phyloP scores from a whole-genome alignment of 2,797 vertebrate genomes.

The Gadopsis bispinosus region DNA sequence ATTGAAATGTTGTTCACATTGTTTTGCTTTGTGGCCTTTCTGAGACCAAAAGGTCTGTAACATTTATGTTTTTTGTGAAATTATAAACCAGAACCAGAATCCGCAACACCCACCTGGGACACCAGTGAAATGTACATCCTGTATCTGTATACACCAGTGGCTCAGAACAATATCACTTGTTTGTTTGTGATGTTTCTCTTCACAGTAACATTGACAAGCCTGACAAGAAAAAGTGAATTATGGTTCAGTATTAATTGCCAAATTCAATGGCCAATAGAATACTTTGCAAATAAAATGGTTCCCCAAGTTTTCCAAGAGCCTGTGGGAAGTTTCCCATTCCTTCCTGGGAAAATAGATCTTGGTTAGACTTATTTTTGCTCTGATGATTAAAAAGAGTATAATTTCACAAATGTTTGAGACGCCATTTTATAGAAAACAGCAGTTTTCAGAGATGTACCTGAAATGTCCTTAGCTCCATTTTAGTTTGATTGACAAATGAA shows the following conservation, averaged over 20 bases:
- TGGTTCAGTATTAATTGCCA: constrained; percentile 17
- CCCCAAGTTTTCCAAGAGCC: background rate
- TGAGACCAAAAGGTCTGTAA: background rate
- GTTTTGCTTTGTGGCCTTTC: constrained; percentile 6
- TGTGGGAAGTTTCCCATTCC: background rate
- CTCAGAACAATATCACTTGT: constrained; percentile 7
- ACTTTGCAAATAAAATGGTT: background rate
- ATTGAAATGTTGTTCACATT: background rate
- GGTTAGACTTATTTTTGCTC: background rate
- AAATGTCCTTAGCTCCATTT: background rate
- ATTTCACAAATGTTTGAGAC: background rate
- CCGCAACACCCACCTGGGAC: constrained; percentile 36
- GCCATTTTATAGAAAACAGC: background rate
- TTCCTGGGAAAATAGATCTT: background rate
- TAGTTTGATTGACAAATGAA: background rate
- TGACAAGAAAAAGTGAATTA: background rate
- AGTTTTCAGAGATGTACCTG: background rate
- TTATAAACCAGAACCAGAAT: constrained; percentile 56
- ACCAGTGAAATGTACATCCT: constrained; percentile 16
- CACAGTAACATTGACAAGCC: background rate
- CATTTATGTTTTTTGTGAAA: constrained; percentile 11
- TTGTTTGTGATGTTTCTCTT: background rate
- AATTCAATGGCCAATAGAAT: constrained; percentile 1
- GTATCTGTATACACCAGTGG: constrained; percentile 5
- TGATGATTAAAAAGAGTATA: background rate